Base-by-base conservation (phyloP, 2,797 vertebrate species). In the Acanthiza pusilla region DNA sequence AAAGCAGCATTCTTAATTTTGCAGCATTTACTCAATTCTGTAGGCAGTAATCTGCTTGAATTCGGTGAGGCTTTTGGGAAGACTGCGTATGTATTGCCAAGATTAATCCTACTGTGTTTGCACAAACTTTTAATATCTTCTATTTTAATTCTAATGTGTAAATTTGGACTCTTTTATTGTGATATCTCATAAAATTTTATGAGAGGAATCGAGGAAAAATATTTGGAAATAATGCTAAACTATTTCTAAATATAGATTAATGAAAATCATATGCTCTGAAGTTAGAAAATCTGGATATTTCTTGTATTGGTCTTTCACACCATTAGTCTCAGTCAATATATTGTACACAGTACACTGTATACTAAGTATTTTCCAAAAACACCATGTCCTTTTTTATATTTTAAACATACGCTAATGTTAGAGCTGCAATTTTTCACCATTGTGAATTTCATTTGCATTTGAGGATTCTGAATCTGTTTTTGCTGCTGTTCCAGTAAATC, bases 1-100 rank as follows among this genome's bases (percentile, higher is more conserved):
- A 87, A 89, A 86, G 68, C 53, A 93, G 36, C 51, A 72, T 32
- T 32, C 61, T 88, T 92, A 85, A 87, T 93, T 91, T 36, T 91
- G 42, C 42, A 91, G 34, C 34, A 47, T 87, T 79, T 87, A 32
- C 42, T 82, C 38, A 65, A 32, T 78, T 94, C 84, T 79, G 57
- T 77, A 54, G 83, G 78, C 60, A 93, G 74, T 62, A 34, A 78
- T 90, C 77, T 30, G 27, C 51, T 53, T 38, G 60, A 82, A 63
- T 63, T 71, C 3, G 10, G 81, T 21, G 82, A 55, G 66, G 72
- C 23, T 95, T 84, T 85, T 62, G 53, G 48, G 68, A 91, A 86
- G 80, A 40, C 51, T 82, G 40, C 1, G 0, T 57, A 19, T 32
- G n/a, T 42, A 38, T 73, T 79, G 67, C 50, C 77, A 88, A 76